A percentile compares a stretch with the other conserved stretches of the same genome.
Evolutionary conservation across 2,113 vertebrate genomes (phyloP).

Genomic region (Deroptyus accipitrinus): DNA sequence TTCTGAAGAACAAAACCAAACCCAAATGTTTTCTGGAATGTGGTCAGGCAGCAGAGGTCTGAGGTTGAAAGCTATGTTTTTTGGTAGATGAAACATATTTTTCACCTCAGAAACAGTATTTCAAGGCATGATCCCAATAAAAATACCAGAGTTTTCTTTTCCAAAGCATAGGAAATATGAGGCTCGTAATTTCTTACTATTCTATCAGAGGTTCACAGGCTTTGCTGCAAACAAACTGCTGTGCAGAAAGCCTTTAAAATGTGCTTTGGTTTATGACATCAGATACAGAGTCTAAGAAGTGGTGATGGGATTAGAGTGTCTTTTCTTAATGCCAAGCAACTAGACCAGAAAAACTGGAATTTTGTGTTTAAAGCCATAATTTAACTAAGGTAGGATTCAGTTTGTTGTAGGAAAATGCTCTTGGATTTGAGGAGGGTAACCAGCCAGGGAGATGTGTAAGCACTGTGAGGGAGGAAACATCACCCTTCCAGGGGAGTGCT

Average conservation of each 20-base stretch:
- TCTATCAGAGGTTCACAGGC: background rate
- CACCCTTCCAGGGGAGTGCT: fast-evolving
- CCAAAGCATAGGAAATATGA: background rate
- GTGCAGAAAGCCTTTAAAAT: conserved; percentile 1
- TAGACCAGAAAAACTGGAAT: background rate
- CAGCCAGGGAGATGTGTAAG: background rate
- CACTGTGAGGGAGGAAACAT: background rate
- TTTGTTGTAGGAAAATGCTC: fast-evolving
- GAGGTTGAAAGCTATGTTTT: conserved; percentile 20
- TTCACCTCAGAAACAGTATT: conserved; percentile 10
- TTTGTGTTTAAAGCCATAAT: background rate
- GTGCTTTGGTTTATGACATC: background rate
- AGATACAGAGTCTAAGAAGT: background rate
- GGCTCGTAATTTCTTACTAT: conserved; percentile 6
- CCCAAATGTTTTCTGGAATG: background rate
- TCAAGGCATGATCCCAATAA: conserved; percentile 7
- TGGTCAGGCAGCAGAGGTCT: background rate
- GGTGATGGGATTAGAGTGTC: background rate
- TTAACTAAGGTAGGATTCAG: background rate
- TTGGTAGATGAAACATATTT: conserved; percentile 17
- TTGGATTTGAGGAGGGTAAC: background rate
- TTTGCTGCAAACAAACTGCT: background rate
- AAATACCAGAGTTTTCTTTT: conserved; percentile 22
- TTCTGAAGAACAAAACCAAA: background rate
- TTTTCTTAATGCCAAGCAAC: background rate